Evolutionary conservation across 2,888 invertebrate genomes (phyloP).

Genomic region (Mechanitis messenoides): DNA sequence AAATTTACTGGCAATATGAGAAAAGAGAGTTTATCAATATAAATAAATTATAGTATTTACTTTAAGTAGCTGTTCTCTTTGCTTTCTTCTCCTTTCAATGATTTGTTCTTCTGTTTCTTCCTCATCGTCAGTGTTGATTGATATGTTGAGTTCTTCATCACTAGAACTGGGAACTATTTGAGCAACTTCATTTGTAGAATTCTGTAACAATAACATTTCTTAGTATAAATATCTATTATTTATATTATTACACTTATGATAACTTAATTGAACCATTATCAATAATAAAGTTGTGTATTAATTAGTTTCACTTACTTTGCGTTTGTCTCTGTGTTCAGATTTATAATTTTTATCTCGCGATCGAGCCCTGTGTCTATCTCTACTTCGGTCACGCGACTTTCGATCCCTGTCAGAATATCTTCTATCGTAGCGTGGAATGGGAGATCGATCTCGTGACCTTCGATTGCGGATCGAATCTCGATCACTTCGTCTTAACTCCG

Average conservation of each 20-base stretch:
- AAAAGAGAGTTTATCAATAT: not conserved
- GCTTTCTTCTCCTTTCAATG: conserved; percentile 90
- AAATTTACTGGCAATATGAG: not conserved
- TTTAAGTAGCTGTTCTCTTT: conserved; percentile 91
- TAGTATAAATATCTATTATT: not conserved
- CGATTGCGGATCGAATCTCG: conserved; percentile 32
- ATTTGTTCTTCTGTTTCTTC: conserved; percentile 96
- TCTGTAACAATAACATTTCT: conserved; percentile 46
- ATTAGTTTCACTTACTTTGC: conserved; percentile 39
- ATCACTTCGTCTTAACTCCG: conserved; percentile 34
- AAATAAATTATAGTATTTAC: conserved; percentile 56
- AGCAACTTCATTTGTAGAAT: conserved; percentile 87
- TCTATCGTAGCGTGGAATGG: conserved; percentile 34
- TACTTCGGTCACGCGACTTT: conserved; percentile 44
- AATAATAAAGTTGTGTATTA: conserved; percentile 6
- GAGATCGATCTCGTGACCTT: conserved; percentile 37
- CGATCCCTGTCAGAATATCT: conserved; percentile 41
- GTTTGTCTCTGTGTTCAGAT: conserved; percentile 42
- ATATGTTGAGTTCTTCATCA: conserved; percentile 83
- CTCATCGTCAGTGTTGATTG: conserved; percentile 86
- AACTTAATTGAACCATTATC: not conserved
- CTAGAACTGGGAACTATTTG: conserved; percentile 82
- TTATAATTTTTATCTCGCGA: conserved; percentile 48
- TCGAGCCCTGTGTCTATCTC: conserved; percentile 41
- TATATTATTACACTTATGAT: too few relatives aligned